Conservation (phyloP, 64 coral and sea anemone species). For the Montipora sp. region DNA sequence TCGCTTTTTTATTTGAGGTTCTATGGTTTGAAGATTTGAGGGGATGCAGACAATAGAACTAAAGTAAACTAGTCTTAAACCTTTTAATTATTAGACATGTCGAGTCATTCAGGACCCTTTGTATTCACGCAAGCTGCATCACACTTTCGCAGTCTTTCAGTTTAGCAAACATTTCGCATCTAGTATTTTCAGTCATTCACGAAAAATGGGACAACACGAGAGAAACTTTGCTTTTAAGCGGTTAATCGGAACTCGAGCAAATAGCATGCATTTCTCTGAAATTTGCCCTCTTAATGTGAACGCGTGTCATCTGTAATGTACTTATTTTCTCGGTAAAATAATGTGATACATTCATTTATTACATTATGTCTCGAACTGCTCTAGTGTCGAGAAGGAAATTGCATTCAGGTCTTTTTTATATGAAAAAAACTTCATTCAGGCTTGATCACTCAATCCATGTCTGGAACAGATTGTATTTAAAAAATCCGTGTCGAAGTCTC, state of each 20-base stretch:
- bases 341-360: background rate
- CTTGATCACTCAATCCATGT: no score
- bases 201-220: no score
- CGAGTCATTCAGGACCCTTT: background rate
- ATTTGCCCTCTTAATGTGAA: background rate
- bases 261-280: background rate
- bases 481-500: no score
- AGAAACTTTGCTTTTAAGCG: no score
- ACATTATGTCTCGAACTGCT: no score
- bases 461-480: no score
- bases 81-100: background rate
- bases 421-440: no score
- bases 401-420: no score
- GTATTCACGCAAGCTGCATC: background rate
- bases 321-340: background rate
- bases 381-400: no score
- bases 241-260: background rate
- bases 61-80: conserved; percentile 7
- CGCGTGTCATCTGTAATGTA: background rate
- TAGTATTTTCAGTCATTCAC: no score
- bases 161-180: background rate
- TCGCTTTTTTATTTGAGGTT: conserved; percentile 17
- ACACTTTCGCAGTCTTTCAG: background rate
- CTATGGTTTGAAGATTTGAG: conserved; percentile 17
- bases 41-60: conserved; percentile 1